Percentiles rank a stretch among this genome's conserved stretches.
Evolutionary conservation across 1,140 invertebrate species (phyloP).

Genomic region (Lutraria rhynchaena): DNA sequence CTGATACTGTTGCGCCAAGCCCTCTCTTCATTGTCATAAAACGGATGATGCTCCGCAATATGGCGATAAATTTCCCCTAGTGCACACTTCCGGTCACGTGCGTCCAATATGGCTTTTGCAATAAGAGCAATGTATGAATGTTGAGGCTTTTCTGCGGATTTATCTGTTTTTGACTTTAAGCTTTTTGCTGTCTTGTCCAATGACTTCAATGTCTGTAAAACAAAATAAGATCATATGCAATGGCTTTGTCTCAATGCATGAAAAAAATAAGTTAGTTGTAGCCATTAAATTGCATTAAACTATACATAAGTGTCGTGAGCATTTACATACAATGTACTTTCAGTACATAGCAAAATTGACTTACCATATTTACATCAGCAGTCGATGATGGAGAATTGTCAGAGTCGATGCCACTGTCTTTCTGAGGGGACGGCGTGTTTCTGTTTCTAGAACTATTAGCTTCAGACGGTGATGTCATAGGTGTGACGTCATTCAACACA

Average conservation of each 20-base stretch:
- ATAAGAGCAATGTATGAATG: slow-evolving; percentile 88
- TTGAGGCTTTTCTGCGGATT: slow-evolving; percentile 81
- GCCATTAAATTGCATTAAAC: no score
- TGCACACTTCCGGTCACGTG: slow-evolving; percentile 82
- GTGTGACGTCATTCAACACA: no score
- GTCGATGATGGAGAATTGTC: slow-evolving; percentile 26
- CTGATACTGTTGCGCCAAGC: slow-evolving; percentile 86
- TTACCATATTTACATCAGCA: slow-evolving; percentile 10
- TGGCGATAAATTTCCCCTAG: slow-evolving; percentile 83
- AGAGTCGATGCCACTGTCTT: slow-evolving; percentile 57
- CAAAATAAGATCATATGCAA: not conserved
- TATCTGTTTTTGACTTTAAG: not conserved
- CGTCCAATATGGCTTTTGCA: slow-evolving; percentile 87
- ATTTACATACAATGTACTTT: no score
- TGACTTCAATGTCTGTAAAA: slow-evolving; percentile 22
- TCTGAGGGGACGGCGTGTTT: slow-evolving; percentile 28
- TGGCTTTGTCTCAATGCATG: no score
- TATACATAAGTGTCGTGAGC: no score
- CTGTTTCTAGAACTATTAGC: not conserved
- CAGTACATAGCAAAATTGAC: no score
- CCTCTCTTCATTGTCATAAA: slow-evolving; percentile 87
- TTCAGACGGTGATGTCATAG: slow-evolving; percentile 1
- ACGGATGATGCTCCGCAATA: slow-evolving; percentile 82
- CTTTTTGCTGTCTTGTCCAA: slow-evolving; percentile 34
- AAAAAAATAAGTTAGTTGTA: no score